phyloP scores from a whole-genome alignment of 2,888 invertebrate genomes.

The Pyrocoelia pectoralis region DNA sequence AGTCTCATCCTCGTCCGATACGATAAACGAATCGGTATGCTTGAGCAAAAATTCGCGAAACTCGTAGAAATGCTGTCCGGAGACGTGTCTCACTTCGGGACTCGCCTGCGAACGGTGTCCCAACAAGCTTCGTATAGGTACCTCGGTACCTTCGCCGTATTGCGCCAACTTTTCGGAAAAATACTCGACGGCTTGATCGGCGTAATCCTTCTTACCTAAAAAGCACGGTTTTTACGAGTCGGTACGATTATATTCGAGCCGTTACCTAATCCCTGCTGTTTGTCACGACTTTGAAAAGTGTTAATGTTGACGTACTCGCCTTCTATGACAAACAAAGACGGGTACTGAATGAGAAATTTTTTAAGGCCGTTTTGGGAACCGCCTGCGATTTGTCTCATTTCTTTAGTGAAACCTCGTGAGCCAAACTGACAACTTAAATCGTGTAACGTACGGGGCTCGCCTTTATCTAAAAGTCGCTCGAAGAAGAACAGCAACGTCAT shows the following conservation, averaged over 20 bases:
- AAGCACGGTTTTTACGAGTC: constrained; percentile 16
- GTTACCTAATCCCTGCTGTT: constrained; percentile 44
- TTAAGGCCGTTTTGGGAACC: constrained; percentile 96
- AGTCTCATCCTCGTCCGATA: constrained; percentile 80
- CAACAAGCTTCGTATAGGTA: constrained; percentile 94
- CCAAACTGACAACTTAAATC: constrained; percentile 99
- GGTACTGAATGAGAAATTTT: constrained; percentile 96
- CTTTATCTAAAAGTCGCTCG: constrained; percentile 97
- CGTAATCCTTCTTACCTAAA: constrained; percentile 83
- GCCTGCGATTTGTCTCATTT: constrained; percentile 96
- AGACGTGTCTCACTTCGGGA: constrained; percentile 95
- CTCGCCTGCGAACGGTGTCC: constrained; percentile 97
- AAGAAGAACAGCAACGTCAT: constrained; percentile 98
- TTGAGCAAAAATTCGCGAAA: constrained; percentile 86
- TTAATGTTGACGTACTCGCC: constrained; percentile 91
- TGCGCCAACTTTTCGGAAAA: constrained; percentile 94
- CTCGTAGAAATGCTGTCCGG: constrained; percentile 92
- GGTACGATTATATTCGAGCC: background rate
- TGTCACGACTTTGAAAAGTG: constrained; percentile 75
- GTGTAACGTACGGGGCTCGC: constrained; percentile 93
- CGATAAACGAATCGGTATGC: constrained; percentile 85
- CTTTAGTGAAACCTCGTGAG: constrained; percentile 98
- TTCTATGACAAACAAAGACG: constrained; percentile 93
- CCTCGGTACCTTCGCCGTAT: constrained; percentile 95
- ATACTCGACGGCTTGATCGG: constrained; percentile 96